These are phyloP conservation scores for Cremastobaeus sp. DNA, from an alignment of 2,888 invertebrate species.

Conservation along the genomic window DNA sequence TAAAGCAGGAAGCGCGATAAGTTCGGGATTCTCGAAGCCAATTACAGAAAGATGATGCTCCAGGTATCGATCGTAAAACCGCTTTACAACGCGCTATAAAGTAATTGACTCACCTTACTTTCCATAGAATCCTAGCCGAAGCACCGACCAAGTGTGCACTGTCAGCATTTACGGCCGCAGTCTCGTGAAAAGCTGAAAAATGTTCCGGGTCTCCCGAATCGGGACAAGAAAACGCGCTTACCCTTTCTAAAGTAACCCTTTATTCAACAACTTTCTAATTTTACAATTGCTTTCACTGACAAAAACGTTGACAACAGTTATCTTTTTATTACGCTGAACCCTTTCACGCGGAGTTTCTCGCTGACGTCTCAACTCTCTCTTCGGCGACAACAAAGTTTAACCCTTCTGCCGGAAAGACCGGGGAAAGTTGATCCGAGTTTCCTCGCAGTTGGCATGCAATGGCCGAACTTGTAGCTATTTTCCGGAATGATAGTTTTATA, in stretches of 20 bases:
- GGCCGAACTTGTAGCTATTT: no score
- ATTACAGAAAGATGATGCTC: conserved; percentile 62
- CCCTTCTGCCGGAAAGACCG: conserved; percentile 68
- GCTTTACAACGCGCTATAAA: conserved; percentile 68
- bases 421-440: conserved; percentile 66
- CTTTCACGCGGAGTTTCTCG: conserved; percentile 46
- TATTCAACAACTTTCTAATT: conserved; percentile 69
- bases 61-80: conserved; percentile 65
- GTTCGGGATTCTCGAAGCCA: conserved; percentile 51
- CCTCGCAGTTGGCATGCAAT: conserved; percentile 53
- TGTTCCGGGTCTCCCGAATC: conserved; percentile 10
- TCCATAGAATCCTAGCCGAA: conserved; percentile 47
- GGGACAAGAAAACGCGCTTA: conserved; percentile 64
- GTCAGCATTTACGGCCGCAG: conserved; percentile 51
- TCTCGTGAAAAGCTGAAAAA: conserved; percentile 61
- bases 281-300: conserved; percentile 68
- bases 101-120: conserved; percentile 68
- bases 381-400: conserved; percentile 61
- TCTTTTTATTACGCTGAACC: conserved; percentile 46
- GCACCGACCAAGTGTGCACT: conserved; percentile 27
- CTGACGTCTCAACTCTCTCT: conserved; percentile 30
- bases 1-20: conserved; percentile 49
- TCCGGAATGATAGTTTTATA: no score
- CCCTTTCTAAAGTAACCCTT: conserved; percentile 68
- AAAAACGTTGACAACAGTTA: conserved; percentile 62